Evolutionary conservation across 1,140 invertebrate species (phyloP), one percentile per base, ranked within the genome.

Genomic region (Mizuhopecten yessoensis): DNA sequence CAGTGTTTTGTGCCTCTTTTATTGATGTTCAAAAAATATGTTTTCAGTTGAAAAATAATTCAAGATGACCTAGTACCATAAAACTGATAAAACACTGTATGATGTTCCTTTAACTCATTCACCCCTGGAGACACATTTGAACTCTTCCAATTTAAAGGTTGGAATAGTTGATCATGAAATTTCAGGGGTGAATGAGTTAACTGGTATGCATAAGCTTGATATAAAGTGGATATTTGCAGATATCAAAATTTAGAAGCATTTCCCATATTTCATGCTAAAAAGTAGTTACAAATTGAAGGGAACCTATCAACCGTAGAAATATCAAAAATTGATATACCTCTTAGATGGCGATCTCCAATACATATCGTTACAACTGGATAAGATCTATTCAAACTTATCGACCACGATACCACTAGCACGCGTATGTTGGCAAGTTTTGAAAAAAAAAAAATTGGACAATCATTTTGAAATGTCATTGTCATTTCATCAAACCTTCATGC

Each of bases 401-500:
- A 7, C 23, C 5, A 75, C 1, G 57, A 75, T 75, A 75, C 23
- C 23, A 75, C 57, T 29, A 75, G 57, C 57, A 75, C 57, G 57
- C 57, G 57, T 75, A 75, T 75, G 57, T 75, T 75, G 57, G 57
- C 57, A 75, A 75, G 57, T 75, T 29, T 29, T 29, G n/a, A 29
- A 29, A 17, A 29, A 17, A 29, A 29, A 29, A 5, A 9, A 29
- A 5, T 29, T 5, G 17, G 57, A 75, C 57, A 75, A 75, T 75
- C n/a, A n/a, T 75, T 75, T 75, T 75, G 57, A 75, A 75, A 75
- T 75, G 57, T 75, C 57, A 75, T 75, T 75, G 57, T 75, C 57
- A 75, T 75, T 75, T 75, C 57, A 75, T 75, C 57, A 75, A 75
- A 75, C 29, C 2, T n/a, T 29, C 57, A n/a, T 29, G 57, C 57